phyloP scores from a whole-genome alignment of 2,113 vertebrate genomes.

The Nothocercus julius region DNA sequence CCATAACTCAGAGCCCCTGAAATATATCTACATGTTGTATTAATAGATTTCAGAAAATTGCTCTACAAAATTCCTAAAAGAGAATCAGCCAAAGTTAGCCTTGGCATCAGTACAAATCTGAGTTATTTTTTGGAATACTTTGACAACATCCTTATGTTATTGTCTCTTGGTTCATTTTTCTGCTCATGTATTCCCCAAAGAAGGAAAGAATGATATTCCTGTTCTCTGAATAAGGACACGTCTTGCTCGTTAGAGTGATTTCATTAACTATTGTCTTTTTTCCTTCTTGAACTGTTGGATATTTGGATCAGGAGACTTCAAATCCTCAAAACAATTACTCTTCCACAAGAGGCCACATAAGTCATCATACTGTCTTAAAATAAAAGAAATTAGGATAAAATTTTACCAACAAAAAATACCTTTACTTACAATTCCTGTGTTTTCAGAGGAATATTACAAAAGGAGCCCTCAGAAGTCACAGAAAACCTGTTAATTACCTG shows the following conservation, averaged over 20 bases:
- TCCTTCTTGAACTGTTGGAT: not conserved
- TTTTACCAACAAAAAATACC: not conserved
- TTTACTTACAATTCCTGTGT: not conserved
- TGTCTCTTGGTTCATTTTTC: conserved; percentile 56
- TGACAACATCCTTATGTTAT: conserved; percentile 62
- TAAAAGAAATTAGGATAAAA: not conserved
- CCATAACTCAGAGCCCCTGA: not conserved
- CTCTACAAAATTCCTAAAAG: conserved; percentile 61
- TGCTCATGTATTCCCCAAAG: conserved; percentile 62
- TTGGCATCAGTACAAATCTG: conserved; percentile 57
- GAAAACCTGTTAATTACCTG: not conserved
- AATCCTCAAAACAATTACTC: not conserved
- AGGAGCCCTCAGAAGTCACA: not conserved
- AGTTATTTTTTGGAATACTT: conserved; percentile 68
- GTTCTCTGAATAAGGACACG: conserved; percentile 61
- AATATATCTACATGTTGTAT: conserved; percentile 29
- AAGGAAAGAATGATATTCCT: conserved; percentile 67
- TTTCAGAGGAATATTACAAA: not conserved
- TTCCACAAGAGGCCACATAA: not conserved
- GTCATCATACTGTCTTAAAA: not conserved
- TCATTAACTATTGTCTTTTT: conserved; percentile 32
- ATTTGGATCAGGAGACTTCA: not conserved
- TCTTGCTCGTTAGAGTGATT: conserved; percentile 16
- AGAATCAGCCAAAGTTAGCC: conserved; percentile 49
- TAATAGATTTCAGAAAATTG: conserved; percentile 63